Percentiles rank a stretch among this genome's conserved stretches.
Evolutionary conservation across 1,140 invertebrate species (phyloP).

Genomic region (Trichonephila clavata): DNA sequence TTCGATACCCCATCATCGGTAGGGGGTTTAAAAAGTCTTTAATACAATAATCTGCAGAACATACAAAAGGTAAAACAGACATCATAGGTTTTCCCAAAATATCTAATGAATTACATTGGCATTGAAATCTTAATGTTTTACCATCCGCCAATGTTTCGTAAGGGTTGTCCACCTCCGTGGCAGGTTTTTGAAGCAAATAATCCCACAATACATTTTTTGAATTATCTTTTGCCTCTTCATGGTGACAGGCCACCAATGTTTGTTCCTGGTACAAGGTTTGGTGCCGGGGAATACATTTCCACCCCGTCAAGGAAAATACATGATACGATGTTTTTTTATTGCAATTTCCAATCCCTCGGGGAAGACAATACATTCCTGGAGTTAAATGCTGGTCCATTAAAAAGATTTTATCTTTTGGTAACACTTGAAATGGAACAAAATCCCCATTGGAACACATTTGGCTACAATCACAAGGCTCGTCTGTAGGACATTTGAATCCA

Average conservation of each 20-base stretch:
- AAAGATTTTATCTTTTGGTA: background rate
- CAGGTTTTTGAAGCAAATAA: background rate
- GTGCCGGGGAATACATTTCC: background rate
- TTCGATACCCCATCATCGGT: background rate
- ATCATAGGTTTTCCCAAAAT: too few relatives aligned
- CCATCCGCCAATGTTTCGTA: background rate
- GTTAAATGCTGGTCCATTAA: background rate
- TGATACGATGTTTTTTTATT: background rate
- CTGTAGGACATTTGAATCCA: too few relatives aligned
- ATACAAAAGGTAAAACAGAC: too few relatives aligned
- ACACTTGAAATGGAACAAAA: background rate
- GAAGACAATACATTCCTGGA: constrained; percentile 9
- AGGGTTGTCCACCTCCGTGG: background rate
- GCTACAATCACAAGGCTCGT: too few relatives aligned
- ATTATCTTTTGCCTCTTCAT: background rate
- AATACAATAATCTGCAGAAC: constrained; percentile 2
- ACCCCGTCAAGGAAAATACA: constrained; percentile 16
- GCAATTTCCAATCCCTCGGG: background rate
- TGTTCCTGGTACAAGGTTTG: background rate
- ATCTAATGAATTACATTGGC: background rate
- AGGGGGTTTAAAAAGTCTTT: background rate
- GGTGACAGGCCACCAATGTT: background rate
- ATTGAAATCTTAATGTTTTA: background rate
- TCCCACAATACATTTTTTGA: background rate
- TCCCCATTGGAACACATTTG: background rate